Conservation (phyloP, 2,888 invertebrate genomes). For the Agrilus mali region DNA sequence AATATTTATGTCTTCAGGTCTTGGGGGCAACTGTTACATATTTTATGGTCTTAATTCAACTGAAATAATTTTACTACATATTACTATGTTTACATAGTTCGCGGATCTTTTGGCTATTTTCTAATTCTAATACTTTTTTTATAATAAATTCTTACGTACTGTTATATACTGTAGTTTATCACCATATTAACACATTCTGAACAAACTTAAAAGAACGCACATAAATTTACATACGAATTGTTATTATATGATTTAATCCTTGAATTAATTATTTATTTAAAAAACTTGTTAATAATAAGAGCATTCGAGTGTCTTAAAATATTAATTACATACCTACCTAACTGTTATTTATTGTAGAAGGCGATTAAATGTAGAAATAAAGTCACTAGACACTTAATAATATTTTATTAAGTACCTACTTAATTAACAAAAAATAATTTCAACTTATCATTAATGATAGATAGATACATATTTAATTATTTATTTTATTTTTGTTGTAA, state of each 20-base stretch:
- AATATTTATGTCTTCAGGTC: constrained; percentile 44
- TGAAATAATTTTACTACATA: constrained; percentile 45
- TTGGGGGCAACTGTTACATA: constrained; percentile 80
- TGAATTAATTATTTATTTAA: background rate
- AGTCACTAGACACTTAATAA: too few species aligned
- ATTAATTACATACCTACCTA: background rate
- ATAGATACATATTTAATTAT: too few species aligned
- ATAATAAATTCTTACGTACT: too few species aligned
- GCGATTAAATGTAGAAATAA: background rate
- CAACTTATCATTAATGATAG: too few species aligned
- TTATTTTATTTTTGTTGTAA: too few species aligned
- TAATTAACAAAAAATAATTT: too few species aligned
- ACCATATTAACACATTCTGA: too few species aligned
- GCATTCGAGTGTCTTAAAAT: background rate
- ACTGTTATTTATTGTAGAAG: background rate
- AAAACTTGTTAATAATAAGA: background rate
- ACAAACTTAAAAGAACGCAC: too few species aligned
- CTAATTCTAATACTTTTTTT: background rate
- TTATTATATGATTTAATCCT: too few species aligned
- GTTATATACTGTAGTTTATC: too few species aligned
- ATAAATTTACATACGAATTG: too few species aligned
- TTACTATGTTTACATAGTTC: background rate
- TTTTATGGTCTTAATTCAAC: constrained; percentile 84
- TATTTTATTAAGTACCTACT: too few species aligned
- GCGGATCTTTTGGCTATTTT: background rate